Percentiles rank a stretch among this genome's conserved stretches.
phyloP scores from a whole-genome alignment of 2,888 invertebrate species.

The Acanthosoma haemorrhoidale region DNA sequence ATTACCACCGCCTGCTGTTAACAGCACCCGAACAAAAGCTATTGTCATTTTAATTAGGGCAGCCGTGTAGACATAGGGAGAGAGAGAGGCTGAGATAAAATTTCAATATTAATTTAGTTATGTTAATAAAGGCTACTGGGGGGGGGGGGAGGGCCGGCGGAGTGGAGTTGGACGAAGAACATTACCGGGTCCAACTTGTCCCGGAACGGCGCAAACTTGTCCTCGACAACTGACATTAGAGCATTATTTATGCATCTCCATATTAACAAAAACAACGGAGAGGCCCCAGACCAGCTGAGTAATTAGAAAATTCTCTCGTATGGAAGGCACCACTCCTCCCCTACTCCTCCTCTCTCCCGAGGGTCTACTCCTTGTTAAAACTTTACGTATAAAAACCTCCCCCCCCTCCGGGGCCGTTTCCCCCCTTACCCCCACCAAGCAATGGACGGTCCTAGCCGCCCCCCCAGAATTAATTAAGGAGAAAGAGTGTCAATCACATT shows the following conservation, averaged over 20 bases:
- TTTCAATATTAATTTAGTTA: not conserved
- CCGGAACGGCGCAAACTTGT: constrained; percentile 19
- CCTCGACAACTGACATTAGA: constrained; percentile 29
- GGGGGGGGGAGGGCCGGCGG: not conserved
- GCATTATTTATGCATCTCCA: constrained; percentile 32
- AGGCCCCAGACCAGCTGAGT: constrained; percentile 35
- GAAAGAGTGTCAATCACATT: constrained; percentile 39
- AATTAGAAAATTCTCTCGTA: constrained; percentile 38
- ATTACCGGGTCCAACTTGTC: constrained; percentile 25
- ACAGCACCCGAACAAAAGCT: no score
- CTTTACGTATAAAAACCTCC: constrained; percentile 36
- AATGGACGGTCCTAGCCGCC: not conserved
- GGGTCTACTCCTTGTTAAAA: constrained; percentile 35
- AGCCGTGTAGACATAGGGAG: not conserved
- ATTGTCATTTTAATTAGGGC: not conserved
- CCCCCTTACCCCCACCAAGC: not conserved
- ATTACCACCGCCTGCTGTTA: no score
- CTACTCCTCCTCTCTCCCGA: no score
- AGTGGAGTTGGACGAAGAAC: constrained; percentile 16
- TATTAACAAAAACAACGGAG: constrained; percentile 32
- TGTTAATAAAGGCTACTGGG: not conserved
- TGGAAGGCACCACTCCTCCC: no score
- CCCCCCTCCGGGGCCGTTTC: not conserved
- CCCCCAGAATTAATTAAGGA: constrained; percentile 37
- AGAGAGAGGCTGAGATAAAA: not conserved